phyloP scores from a whole-genome alignment of 2,113 vertebrate genomes.

The Andinoacara biseriatus region DNA sequence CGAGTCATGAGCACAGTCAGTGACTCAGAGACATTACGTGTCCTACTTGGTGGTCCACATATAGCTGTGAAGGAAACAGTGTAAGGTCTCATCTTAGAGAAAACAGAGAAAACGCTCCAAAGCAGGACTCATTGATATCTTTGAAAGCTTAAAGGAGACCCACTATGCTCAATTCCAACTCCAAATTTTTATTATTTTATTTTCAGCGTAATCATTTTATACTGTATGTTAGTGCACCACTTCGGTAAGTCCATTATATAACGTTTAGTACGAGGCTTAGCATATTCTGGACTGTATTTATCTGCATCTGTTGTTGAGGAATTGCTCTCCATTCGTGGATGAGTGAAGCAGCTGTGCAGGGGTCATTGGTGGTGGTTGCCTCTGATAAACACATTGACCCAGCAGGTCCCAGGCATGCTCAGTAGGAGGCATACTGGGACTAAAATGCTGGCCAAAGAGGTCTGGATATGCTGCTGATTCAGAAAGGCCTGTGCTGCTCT shows the following conservation, averaged over 20 bases:
- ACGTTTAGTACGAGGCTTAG: no score
- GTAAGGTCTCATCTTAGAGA: background rate
- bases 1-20: slow-evolving; percentile 36
- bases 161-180: background rate
- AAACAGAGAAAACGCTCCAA: background rate
- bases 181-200: background rate
- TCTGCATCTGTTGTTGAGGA: background rate
- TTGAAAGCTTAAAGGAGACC: background rate
- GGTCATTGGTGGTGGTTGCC: background rate
- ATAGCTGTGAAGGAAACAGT: background rate
- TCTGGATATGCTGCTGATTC: background rate
- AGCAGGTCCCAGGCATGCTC: background rate
- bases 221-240: no score
- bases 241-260: background rate
- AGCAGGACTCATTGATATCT: background rate
- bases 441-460: background rate
- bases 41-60: slow-evolving; percentile 39
- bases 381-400: background rate
- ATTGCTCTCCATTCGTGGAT: background rate
- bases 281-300: background rate
- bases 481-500: background rate
- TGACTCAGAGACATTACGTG: slow-evolving; percentile 21
- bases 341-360: background rate
- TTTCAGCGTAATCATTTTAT: background rate
- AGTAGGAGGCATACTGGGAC: background rate